These are phyloP conservation scores for Atherinosoma microstoma DNA, from an alignment of 2,797 vertebrate species.

Conservation along the genomic window DNA sequence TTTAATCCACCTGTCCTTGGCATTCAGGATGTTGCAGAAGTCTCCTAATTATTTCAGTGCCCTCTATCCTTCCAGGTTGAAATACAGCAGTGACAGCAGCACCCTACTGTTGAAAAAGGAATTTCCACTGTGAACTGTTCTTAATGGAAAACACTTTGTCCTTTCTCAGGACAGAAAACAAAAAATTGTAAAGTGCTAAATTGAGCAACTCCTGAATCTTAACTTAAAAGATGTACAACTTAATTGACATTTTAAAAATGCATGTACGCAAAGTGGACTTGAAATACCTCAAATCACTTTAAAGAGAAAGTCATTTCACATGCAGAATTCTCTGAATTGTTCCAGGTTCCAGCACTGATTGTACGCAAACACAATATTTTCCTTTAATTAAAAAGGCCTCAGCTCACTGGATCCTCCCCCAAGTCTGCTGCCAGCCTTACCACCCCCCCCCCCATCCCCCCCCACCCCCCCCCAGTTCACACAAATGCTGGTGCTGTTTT, in stretches of 20 bases:
- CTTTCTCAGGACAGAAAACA: conserved; percentile 4
- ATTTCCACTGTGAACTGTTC: conserved; percentile 22
- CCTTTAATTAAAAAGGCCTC: conserved; percentile 83
- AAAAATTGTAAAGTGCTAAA: conserved; percentile 15
- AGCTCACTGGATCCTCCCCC: conserved; percentile 71
- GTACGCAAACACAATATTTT: conserved; percentile 84
- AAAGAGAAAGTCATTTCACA: conserved; percentile 65
- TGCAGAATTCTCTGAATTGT: conserved; percentile 69
- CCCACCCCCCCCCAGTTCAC: conserved; percentile 17
- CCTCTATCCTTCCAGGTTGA: conserved; percentile 73
- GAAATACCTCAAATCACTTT: conserved; percentile 62
- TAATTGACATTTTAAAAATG: conserved; percentile 76
- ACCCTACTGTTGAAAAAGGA: conserved; percentile 21
- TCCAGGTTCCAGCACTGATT: conserved; percentile 60
- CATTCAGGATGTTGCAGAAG: conserved; percentile 86
- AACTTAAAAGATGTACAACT: conserved; percentile 25
- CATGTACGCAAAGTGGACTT: conserved; percentile 58
- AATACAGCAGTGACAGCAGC: conserved; percentile 54
- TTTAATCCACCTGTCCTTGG: conserved; percentile 90
- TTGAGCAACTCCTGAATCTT: conserved; percentile 16
- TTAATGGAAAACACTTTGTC: neutral
- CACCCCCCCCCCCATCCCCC: conserved; percentile 25
- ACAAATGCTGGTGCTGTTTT: conserved; percentile 16
- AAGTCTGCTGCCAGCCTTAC: conserved; percentile 61
- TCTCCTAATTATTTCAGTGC: conserved; percentile 84